These are phyloP conservation scores for Petrocephalus sullivani DNA, from an alignment of 2,797 vertebrate genomes.

Conservation along the genomic window DNA sequence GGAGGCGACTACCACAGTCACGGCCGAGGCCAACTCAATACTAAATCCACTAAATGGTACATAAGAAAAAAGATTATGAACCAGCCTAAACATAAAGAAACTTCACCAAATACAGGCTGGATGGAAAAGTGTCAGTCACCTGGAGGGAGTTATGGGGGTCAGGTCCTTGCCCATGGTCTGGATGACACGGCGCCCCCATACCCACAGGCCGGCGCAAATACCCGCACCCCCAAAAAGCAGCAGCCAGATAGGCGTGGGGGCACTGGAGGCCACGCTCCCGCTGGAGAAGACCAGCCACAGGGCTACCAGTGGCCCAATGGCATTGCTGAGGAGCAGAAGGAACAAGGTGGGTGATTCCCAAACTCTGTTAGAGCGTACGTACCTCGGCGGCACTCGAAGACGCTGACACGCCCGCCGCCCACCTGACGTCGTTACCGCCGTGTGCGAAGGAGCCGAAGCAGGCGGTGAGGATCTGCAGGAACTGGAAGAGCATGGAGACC, in stretches of 20 bases:
- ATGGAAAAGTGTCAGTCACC: slow-evolving; percentile 57
- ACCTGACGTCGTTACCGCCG: slow-evolving; percentile 93
- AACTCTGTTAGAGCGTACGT: background rate
- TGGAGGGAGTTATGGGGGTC: slow-evolving; percentile 93
- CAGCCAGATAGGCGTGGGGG: slow-evolving; percentile 86
- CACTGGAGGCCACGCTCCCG: slow-evolving; percentile 62
- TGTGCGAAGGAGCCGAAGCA: slow-evolving; percentile 98
- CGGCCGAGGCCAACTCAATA: slow-evolving; percentile 87
- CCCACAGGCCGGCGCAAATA: slow-evolving; percentile 87
- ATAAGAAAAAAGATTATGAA: background rate
- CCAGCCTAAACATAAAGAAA: background rate
- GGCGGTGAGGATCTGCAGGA: slow-evolving; percentile 95
- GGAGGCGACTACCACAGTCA: slow-evolving; percentile 89
- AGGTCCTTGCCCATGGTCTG: slow-evolving; percentile 96
- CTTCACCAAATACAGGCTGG: background rate
- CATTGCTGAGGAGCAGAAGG: slow-evolving; percentile 68
- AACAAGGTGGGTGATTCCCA: background rate
- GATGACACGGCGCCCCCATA: slow-evolving; percentile 93
- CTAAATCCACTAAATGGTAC: slow-evolving; percentile 79
- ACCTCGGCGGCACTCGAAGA: background rate
- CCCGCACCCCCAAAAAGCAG: slow-evolving; percentile 85
- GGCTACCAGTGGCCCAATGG: slow-evolving; percentile 88
- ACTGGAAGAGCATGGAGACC: slow-evolving; percentile 93
- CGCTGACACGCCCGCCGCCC: background rate
- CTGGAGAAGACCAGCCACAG: slow-evolving; percentile 82